Percentiles rank a stretch among this genome's conserved stretches.
Evolutionary conservation across 2,113 vertebrate genomes (phyloP).

Genomic region (Oceanodroma tethys): DNA sequence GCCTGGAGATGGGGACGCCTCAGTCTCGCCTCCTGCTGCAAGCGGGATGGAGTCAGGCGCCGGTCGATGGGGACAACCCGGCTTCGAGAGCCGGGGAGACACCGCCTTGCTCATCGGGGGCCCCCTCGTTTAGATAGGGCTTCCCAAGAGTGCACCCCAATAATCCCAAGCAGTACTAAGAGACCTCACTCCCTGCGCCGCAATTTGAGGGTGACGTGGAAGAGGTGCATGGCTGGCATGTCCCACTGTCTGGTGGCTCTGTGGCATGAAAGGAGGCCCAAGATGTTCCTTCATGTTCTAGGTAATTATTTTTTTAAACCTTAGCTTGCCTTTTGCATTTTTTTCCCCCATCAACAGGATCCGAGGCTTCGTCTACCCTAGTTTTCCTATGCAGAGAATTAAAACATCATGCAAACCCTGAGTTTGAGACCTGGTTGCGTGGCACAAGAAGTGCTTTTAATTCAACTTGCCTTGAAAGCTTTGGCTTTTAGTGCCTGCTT

Average conservation of each 20-base stretch:
- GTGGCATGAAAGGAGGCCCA: background rate
- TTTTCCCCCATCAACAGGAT: background rate
- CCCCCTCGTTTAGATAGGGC: background rate
- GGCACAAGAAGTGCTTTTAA: background rate
- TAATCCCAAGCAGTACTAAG: background rate
- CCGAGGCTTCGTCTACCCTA: background rate
- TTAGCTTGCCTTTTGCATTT: background rate
- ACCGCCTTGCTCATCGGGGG: accelerated
- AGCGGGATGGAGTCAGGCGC: background rate
- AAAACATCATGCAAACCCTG: background rate
- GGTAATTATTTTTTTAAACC: background rate
- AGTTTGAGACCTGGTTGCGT: background rate
- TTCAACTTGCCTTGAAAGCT: background rate
- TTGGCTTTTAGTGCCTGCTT: slow-evolving; percentile 14
- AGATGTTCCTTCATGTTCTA: background rate
- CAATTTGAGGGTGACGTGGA: background rate
- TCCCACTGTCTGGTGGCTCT: background rate
- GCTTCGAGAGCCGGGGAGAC: background rate
- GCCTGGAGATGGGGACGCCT: background rate
- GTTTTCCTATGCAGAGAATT: background rate
- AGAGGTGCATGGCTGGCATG: background rate
- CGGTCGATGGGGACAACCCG: accelerated
- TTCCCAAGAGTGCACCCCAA: background rate
- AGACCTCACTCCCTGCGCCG: background rate
- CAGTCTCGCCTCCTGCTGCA: accelerated